phyloP scores from a whole-genome alignment of 2,888 invertebrate species.

The Leptodirus hochenwartii region DNA sequence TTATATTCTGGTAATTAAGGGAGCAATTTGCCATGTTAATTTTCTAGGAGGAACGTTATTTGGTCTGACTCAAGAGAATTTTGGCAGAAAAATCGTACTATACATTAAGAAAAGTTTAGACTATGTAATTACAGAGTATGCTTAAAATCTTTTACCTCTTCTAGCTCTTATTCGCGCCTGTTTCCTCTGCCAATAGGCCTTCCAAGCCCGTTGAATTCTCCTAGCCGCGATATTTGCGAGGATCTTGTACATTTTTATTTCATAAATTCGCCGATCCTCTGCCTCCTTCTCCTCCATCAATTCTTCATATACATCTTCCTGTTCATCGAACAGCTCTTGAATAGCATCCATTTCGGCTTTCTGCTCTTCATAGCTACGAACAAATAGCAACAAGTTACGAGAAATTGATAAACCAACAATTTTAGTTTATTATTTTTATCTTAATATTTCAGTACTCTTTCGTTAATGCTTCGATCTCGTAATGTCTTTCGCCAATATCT shows the following conservation, averaged over 20 bases:
- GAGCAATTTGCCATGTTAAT: no score
- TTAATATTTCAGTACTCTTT: constrained; percentile 14
- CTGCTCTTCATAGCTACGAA: constrained; percentile 30
- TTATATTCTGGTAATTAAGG: no score
- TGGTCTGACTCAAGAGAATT: no score
- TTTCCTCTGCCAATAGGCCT: constrained; percentile 12
- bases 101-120: no score
- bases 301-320: constrained; percentile 33
- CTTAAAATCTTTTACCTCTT: constrained; percentile 7
- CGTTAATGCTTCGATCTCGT: constrained; percentile 32
- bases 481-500: constrained; percentile 38
- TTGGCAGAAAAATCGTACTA: no score
- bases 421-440: background rate
- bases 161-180: constrained; percentile 4
- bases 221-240: constrained; percentile 19
- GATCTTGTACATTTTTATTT: constrained; percentile 26
- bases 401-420: background rate
- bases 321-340: constrained; percentile 31
- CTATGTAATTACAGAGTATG: no score
- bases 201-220: constrained; percentile 25
- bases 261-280: constrained; percentile 32
- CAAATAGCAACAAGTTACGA: constrained; percentile 3
- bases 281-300: constrained; percentile 38
- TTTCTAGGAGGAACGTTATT: no score
- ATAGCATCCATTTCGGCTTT: constrained; percentile 27